These are phyloP conservation scores for Folsomia manolachei DNA, from an alignment of 2,888 invertebrate species.

Conservation along the genomic window DNA sequence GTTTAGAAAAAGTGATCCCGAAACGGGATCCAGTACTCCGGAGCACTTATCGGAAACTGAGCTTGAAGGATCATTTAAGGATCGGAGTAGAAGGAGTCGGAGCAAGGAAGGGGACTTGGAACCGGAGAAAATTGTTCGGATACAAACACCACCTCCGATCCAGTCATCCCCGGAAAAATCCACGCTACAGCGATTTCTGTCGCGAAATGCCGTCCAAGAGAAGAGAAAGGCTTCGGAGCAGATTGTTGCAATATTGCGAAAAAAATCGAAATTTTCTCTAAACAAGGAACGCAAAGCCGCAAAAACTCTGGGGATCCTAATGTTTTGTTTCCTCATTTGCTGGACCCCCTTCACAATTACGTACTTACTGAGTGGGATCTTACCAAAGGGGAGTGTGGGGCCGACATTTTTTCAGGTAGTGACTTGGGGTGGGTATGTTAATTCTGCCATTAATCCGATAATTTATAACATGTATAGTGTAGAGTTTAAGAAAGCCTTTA, in stretches of 20 bases:
- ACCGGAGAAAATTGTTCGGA: background rate
- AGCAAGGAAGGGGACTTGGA: background rate
- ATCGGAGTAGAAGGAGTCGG: background rate
- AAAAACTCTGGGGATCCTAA: constrained; percentile 45
- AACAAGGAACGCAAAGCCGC: constrained; percentile 46
- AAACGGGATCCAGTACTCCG: too few relatives aligned
- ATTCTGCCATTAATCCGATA: constrained; percentile 86
- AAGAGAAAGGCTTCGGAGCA: constrained; percentile 37
- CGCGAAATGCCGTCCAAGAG: background rate
- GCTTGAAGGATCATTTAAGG: background rate
- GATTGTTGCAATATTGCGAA: constrained; percentile 37
- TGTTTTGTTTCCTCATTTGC: constrained; percentile 44
- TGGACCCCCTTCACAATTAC: constrained; percentile 46
- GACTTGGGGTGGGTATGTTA: constrained; percentile 90
- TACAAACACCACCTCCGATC: background rate
- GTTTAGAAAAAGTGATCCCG: background rate
- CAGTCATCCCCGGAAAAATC: background rate
- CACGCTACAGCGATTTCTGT: background rate
- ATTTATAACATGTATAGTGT: constrained; percentile 94
- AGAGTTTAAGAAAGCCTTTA: constrained; percentile 67
- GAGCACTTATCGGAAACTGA: background rate
- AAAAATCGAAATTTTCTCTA: constrained; percentile 42
- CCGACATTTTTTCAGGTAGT: constrained; percentile 71
- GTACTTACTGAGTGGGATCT: constrained; percentile 31
- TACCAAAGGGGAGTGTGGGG: constrained; percentile 7